Evolutionary conservation across 2,797 vertebrate species (phyloP), one percentile per base, ranked within the genome.

Genomic region (Thaleichthys pacificus): DNA sequence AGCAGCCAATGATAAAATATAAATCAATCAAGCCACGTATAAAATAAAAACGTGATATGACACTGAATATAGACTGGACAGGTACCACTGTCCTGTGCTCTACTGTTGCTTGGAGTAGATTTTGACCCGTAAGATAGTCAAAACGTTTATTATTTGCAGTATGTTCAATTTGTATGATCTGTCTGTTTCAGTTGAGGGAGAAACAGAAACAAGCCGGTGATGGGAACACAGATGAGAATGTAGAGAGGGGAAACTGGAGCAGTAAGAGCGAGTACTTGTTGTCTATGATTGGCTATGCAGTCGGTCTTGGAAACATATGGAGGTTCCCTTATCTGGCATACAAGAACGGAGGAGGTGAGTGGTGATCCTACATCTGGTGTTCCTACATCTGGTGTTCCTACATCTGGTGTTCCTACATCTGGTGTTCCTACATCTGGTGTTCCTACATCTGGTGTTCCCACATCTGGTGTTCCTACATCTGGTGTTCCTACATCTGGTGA

Each of bases 261-360:
- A 96, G 42, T 73, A 99, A 99, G 84, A 91, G 71, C 0, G 97
- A 99, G 61, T 97, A 98, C 77, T 90, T 99, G 61, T 93, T 99
- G 1, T 99, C 98, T 71, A 93, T 96, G 91, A 91, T 98, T 21
- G 97, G 97, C 79, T 97, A 97, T 0, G 97, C 98, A 4, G 96
- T 99, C 22, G 98, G 97, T 62, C 87, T 99, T 64, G 97, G 97
- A 66, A 99, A 98, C 28, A 95, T 99, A 38, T 99, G 97, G 97
- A 91, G 97, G 64, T 99, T 99, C 84, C 97, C 97, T 0, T 98
- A 97, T 82, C 86, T 99, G 82, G 92, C 96, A 35, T 99, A 96
- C 87, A 95, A 93, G 86, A 95, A 99, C 0, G 97, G 97, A 65
- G 97, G 97, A 85, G 97, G 97, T 98, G 88, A 70, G 28, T 68